Base-by-base conservation (phyloP, 1,140 invertebrate genomes). In the Lordiphosa stackelbergi region DNA sequence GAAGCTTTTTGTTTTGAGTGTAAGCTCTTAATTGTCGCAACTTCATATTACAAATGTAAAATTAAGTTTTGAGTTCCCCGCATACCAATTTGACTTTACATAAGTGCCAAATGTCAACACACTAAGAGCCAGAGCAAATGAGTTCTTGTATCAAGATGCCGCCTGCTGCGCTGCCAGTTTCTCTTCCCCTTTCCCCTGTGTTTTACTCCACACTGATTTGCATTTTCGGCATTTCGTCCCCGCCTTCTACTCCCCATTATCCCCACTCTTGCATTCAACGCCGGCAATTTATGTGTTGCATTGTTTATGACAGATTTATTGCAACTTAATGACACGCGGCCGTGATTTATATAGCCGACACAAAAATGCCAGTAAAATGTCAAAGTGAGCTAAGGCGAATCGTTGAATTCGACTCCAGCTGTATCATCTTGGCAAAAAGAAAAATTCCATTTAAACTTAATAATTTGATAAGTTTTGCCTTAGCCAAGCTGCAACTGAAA, bases 231-330 rank as follows among this genome's bases (percentile, higher is more conserved):
- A 74, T 79, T 79, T 58, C 28, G 38, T 40, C 22, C 51, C 55
- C 54, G 42, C 53, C 40, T 52, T 19, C 47, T 8, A 37, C 41
- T 46, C 12, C 41, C 22, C 38, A 48, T 37, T 49, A 37, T 34
- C 34, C 61, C 37, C 45, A 11, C 38, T 13, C 24, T 16, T 19
- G 16, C 37, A 8, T 31, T 24, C 19, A 38, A 10, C 46, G 53
- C 16, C 51, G 43, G 55, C 66, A 63, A 79, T 79, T 81, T 79
- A 81, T 79, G 71, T 71, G 66, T 81, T 81, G 75, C 75, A 79
- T 79, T 79, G 75, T 81, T 79, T 79, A 79, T 79, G 75, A 79
- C 75, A 81, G 75, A 73, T 79, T 79, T 79, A 79, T 79, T 49
- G 75, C 71, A 57, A 69, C 55, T 79, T 79, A 79, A 79, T 81